phyloP scores from a whole-genome alignment of 2,797 vertebrate genomes.

The Halcyon badia region DNA sequence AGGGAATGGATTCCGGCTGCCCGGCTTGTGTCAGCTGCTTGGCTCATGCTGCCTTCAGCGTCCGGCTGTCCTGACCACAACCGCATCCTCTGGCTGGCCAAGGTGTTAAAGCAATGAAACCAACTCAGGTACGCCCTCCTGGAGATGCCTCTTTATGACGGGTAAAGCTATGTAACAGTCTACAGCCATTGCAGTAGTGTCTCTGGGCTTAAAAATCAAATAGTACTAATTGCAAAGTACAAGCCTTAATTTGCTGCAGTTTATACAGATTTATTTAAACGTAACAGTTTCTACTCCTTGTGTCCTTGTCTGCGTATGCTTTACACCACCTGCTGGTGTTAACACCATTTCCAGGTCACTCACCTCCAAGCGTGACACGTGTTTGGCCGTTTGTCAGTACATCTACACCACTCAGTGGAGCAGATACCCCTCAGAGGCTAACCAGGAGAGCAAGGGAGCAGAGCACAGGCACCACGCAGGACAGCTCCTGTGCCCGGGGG shows the following conservation, averaged over 20 bases:
- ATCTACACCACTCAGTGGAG: accelerated
- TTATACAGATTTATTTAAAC: neutral
- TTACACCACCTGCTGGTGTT: neutral
- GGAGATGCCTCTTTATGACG: neutral
- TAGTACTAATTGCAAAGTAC: neutral
- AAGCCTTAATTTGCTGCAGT: neutral
- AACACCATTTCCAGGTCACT: neutral
- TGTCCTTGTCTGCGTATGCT: neutral
- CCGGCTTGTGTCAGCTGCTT: neutral
- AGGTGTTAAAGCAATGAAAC: neutral
- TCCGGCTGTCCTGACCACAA: neutral
- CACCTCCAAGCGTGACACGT: neutral
- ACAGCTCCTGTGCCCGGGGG: neutral
- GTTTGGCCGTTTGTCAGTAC: neutral
- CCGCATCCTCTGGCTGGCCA: neutral
- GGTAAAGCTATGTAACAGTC: neutral
- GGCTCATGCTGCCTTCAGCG: neutral
- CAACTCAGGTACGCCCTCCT: neutral
- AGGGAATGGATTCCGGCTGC: neutral
- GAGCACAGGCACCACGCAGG: neutral
- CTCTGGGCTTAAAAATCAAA: neutral
- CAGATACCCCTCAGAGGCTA: neutral
- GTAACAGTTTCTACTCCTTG: neutral
- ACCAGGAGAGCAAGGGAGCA: neutral
- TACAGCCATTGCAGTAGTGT: neutral